phyloP scores from a whole-genome alignment of 2,888 invertebrate genomes.

The Harpalus rubripes region DNA sequence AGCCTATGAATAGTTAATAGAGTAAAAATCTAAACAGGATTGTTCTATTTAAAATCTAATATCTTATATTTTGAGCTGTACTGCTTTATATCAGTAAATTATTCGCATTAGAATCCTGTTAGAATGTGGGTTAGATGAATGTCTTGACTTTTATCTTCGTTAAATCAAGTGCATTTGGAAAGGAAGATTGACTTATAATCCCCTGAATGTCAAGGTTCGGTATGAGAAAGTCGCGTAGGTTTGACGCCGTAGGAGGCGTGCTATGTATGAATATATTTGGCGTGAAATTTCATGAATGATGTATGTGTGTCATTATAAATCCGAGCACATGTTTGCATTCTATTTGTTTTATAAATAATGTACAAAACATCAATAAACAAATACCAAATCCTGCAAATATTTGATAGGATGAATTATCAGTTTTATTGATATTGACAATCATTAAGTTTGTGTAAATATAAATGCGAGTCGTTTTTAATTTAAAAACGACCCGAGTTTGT shows the following conservation, averaged over 20 bases:
- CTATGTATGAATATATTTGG: conserved; percentile 20
- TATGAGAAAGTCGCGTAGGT: conserved; percentile 9
- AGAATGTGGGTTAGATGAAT: background rate
- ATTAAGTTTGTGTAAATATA: conserved; percentile 11
- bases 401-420: conserved; percentile 4
- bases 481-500: background rate
- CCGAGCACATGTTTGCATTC: background rate
- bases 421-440: conserved; percentile 31
- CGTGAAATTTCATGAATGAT: conserved; percentile 36
- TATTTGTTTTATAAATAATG: conserved; percentile 36
- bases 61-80: no score
- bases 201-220: conserved; percentile 27
- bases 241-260: background rate
- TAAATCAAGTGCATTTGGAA: background rate
- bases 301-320: conserved; percentile 10
- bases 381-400: conserved; percentile 15
- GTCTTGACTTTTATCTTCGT: background rate
- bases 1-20: no score
- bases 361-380: conserved; percentile 13
- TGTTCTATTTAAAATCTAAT: no score
- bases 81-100: background rate
- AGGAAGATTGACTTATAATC: conserved; percentile 2
- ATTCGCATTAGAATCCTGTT: background rate
- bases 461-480: conserved; percentile 2
- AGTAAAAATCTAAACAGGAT: no score